Conservation (phyloP, 2,888 invertebrate genomes). For the Oscheius sp. region DNA sequence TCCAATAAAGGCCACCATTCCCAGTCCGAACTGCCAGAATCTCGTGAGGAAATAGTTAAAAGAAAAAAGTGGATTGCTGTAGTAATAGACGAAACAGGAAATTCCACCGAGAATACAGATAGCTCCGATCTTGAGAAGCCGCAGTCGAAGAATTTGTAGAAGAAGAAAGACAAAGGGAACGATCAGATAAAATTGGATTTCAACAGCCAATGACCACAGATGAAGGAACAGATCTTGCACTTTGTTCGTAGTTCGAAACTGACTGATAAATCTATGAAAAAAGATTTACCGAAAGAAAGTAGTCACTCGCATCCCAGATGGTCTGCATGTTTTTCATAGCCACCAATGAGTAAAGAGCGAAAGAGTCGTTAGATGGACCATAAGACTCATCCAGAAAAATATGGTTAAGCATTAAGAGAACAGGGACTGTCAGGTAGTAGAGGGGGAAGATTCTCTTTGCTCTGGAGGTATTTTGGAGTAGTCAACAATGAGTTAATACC, state of each 20-base stretch:
- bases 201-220: slow-evolving; percentile 3
- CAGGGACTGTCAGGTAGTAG: background rate
- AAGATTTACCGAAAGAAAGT: background rate
- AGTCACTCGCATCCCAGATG: background rate
- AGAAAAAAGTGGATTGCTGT: background rate
- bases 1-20: slow-evolving; percentile 1
- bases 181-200: slow-evolving; percentile 8
- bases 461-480: background rate
- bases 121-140: background rate
- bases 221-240: slow-evolving; percentile 2
- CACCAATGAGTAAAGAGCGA: background rate
- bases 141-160: background rate
- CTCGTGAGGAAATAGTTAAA: background rate
- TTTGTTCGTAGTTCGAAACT: background rate
- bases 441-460: background rate
- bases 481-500: background rate
- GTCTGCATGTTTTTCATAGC: background rate
- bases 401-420: background rate
- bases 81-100: background rate
- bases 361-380: background rate
- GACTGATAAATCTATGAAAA: background rate
- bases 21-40: slow-evolving; percentile 1
- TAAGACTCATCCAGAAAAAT: background rate
- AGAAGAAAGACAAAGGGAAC: background rate
- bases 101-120: background rate